Conservation (phyloP, 53 echinoderm and acorn worm genomes). For the Holothuria leucospilota region DNA sequence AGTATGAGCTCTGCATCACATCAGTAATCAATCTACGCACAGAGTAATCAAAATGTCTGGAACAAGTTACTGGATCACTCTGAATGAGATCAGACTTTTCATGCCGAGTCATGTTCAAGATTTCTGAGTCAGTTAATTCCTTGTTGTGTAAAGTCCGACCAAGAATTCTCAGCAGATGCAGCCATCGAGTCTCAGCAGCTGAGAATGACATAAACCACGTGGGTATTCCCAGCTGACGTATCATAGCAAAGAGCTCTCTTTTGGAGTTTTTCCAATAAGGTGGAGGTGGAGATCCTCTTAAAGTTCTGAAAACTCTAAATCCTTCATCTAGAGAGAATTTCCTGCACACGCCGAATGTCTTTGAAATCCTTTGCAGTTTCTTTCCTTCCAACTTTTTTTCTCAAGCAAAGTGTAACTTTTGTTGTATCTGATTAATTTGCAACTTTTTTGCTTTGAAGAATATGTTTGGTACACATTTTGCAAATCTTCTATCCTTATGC, state of each 20-base stretch:
- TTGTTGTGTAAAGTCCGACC: conserved; percentile 2
- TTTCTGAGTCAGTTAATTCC: conserved; percentile 22
- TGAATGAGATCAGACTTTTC: too few relatives aligned
- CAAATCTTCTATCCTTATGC: too few relatives aligned
- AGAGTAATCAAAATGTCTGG: conserved; percentile 9
- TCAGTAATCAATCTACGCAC: conserved; percentile 11
- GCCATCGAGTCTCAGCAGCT: conserved; percentile 44
- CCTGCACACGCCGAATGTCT: neutral
- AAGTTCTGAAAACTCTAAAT: too few relatives aligned
- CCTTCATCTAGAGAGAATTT: conserved; percentile 8
- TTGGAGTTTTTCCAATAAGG: conserved; percentile 48
- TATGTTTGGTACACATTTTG: conserved; percentile 52
- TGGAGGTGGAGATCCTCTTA: conserved; percentile 49
- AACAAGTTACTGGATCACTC: too few relatives aligned
- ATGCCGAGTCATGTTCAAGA: conserved; percentile 37
- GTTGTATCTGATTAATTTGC: conserved; percentile 19
- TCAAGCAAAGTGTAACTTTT: conserved; percentile 46
- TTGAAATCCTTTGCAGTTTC: conserved; percentile 36
- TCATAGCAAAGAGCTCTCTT: conserved; percentile 45
- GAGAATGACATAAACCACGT: conserved; percentile 50
- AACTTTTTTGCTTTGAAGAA: conserved; percentile 29
- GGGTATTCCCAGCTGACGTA: too few relatives aligned
- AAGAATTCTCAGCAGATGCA: conserved; percentile 38
- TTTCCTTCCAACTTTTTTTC: conserved; percentile 25
- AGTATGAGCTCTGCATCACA: conserved; percentile 4